These are phyloP conservation scores for Wiebesia pumilae DNA, from an alignment of 1,140 invertebrate species.

Conservation along the genomic window DNA sequence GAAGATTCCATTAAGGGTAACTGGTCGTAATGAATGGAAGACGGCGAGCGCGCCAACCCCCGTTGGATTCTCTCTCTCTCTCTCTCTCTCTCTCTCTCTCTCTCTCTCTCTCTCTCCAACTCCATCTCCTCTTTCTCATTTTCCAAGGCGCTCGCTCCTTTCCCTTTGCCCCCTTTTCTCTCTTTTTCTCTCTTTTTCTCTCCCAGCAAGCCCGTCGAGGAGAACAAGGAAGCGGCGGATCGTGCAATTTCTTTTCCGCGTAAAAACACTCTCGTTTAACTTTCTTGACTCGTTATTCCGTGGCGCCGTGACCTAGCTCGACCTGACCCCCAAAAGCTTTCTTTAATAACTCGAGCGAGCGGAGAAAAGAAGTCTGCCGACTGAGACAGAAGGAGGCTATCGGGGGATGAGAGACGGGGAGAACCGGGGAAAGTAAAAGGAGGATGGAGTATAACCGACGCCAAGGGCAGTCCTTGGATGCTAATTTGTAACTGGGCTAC, in stretches of 20 bases:
- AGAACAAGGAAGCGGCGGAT: slow-evolving; percentile 51
- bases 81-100: slow-evolving; percentile 35
- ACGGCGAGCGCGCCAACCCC: slow-evolving; percentile 52
- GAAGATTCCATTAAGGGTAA: slow-evolving; percentile 74
- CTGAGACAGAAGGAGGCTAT: slow-evolving; percentile 51
- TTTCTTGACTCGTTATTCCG: slow-evolving; percentile 72
- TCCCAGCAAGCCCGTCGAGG: not conserved
- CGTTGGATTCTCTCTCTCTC: slow-evolving; percentile 20
- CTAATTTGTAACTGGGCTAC: slow-evolving; percentile 74
- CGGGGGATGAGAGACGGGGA: slow-evolving; percentile 50
- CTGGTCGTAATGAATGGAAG: slow-evolving; percentile 72
- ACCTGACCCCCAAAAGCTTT: slow-evolving; percentile 71
- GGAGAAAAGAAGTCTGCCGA: slow-evolving; percentile 53
- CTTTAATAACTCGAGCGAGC: slow-evolving; percentile 67
- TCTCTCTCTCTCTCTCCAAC: not conserved
- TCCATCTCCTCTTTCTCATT: slow-evolving; percentile 55
- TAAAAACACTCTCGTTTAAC: slow-evolving; percentile 74
- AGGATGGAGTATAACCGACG: slow-evolving; percentile 59
- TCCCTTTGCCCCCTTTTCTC: not conserved
- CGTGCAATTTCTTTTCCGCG: slow-evolving; percentile 70
- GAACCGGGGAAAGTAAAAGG: slow-evolving; percentile 53
- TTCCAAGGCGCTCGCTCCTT: slow-evolving; percentile 51
- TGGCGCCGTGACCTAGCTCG: slow-evolving; percentile 71
- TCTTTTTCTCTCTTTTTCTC: not conserved
- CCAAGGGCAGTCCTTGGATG: slow-evolving; percentile 72